Evolutionary conservation across 2,113 vertebrate genomes (phyloP), one percentile per base, ranked within the genome.

Genomic region (Tetraodon nigroviridis): DNA sequence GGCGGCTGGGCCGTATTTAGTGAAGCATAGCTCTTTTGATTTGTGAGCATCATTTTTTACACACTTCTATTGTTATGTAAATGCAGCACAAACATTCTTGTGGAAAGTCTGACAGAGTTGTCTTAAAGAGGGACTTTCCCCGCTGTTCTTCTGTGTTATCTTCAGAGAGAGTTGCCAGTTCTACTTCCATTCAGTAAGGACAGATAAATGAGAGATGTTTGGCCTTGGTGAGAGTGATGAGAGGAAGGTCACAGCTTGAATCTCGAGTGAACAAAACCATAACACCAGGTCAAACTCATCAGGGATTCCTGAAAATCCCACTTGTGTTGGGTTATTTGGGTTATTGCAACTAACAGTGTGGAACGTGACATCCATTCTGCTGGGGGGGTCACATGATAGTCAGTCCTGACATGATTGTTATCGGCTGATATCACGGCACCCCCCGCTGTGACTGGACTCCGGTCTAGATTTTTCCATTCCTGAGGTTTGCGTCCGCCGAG

Each of bases 401-500:
- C 54, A 46, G 61, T 2, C 3, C 44, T 64, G 64, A 75, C 65
- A 55, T 7, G 42, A 19, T 69, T 79, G 58, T 74, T 79, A 40
- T 47, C 55, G 58, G 62, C 52, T 67, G 27, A 42, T 19, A 16
- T 62, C 65, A 54, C 60, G 55, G 51, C 27, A 7, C 50, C 52
- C 58, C 10, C 19, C 18, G 21, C 22, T 0, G 37, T 51, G 10
- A 37, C 50, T 63, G 58, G 59, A 64, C 55, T 55, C 73, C 47
- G 74, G 60, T 55, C 60, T 71, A 87, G 78, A 89, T 78, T 89
- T 27, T 90, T 90, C 87, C 89, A 88, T 62, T 67, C 66, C 29
- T 58, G 69, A 66, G 89, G 87, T 90, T 89, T 87, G 79, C 89
- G 80, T 87, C 73, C 65, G 41, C 61, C 42, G 62, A 60, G 14